Conservation (phyloP, 2,888 invertebrate genomes). For the Synergus gifuensis region DNA sequence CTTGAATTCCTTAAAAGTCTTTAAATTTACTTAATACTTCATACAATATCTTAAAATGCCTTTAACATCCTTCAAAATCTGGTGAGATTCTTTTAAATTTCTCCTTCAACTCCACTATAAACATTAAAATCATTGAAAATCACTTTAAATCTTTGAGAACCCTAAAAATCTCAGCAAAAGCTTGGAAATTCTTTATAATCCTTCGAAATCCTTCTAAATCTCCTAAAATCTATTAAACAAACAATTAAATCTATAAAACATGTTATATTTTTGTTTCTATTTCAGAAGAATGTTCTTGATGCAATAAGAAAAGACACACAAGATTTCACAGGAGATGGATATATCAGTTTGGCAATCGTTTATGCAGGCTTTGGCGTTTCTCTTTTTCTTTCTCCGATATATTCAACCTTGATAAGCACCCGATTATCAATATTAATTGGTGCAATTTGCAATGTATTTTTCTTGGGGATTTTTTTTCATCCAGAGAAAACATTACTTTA, state of each 20-base stretch:
- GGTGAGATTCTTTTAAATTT: too few species aligned
- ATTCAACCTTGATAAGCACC: constrained; percentile 91
- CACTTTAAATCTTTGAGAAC: neutral
- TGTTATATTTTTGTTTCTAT: constrained; percentile 62
- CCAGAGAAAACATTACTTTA: constrained; percentile 92
- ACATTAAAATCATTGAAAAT: neutral
- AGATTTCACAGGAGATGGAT: constrained; percentile 90
- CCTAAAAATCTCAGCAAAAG: too few species aligned
- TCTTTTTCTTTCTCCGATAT: constrained; percentile 97
- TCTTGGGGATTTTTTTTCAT: constrained; percentile 92
- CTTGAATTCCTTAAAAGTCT: too few species aligned
- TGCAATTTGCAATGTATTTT: constrained; percentile 90
- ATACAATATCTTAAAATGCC: too few species aligned
- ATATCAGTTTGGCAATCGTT: constrained; percentile 93
- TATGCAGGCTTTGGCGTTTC: constrained; percentile 93
- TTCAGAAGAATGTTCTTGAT: constrained; percentile 93
- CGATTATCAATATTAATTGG: constrained; percentile 93
- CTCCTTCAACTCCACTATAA: too few species aligned
- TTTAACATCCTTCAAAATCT: too few species aligned
- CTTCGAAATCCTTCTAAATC: too few species aligned
- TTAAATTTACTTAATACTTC: too few species aligned
- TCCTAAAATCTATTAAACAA: too few species aligned
- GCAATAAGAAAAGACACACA: constrained; percentile 87
- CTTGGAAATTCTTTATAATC: too few species aligned
- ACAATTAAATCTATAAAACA: too few species aligned